These are phyloP conservation scores for Melitaea athalia DNA, from an alignment of 2,888 invertebrate species.

Conservation along the genomic window DNA sequence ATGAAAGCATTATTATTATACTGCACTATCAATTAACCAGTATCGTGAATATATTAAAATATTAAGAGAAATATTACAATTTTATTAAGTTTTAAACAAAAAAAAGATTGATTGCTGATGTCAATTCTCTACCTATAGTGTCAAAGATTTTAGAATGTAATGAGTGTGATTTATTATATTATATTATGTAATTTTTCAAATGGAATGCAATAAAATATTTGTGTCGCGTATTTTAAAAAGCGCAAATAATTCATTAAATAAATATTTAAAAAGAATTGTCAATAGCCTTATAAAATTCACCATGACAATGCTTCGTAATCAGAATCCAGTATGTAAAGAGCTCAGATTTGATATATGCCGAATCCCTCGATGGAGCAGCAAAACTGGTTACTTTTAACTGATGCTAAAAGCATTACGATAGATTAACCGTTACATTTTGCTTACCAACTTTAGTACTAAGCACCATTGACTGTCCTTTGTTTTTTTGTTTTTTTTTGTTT, in stretches of 20 bases:
- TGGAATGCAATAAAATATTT: background rate
- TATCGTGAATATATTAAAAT: too few relatives aligned
- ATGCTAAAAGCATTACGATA: constrained; percentile 14
- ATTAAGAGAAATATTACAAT: too few relatives aligned
- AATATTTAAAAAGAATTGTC: constrained; percentile 6
- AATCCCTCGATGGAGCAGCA: constrained; percentile 1
- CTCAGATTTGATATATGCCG: background rate
- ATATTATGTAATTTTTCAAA: too few relatives aligned
- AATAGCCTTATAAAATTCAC: constrained; percentile 17
- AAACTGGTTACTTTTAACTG: constrained; percentile 13
- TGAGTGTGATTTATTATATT: too few relatives aligned
- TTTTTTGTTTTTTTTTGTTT: background rate
- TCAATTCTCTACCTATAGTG: too few relatives aligned
- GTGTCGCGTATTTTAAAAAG: background rate
- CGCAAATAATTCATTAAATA: background rate
- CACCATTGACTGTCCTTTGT: background rate
- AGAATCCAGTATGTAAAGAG: background rate
- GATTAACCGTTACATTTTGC: constrained; percentile 16
- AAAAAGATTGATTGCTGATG: too few relatives aligned
- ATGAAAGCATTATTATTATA: too few relatives aligned
- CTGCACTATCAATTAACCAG: too few relatives aligned
- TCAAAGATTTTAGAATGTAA: too few relatives aligned
- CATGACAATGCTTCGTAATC: constrained; percentile 8
- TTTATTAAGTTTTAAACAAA: too few relatives aligned
- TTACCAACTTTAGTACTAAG: constrained; percentile 13